Evolutionary conservation across 2,797 vertebrate genomes (phyloP), one percentile per base, ranked within the genome.

Genomic region (Semotilus atromaculatus): DNA sequence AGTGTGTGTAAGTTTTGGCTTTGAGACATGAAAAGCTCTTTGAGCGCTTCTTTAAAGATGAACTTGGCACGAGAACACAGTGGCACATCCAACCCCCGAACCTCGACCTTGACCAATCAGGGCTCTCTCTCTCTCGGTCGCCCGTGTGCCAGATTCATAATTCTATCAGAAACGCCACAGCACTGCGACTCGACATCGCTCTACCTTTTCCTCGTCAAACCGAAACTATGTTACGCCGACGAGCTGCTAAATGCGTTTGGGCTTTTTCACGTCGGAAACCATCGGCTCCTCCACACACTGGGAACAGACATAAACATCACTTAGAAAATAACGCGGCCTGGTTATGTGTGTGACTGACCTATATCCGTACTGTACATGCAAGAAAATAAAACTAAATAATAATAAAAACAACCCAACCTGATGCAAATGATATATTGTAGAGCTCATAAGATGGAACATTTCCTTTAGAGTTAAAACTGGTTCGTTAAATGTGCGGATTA

Each of bases 51-150:
- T 87, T 88, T 88, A 88, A 85, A 85, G 83, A 51, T 80, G 67
- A 85, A 87, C 78, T 87, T 88, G 88, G 89, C 87, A 87, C 40
- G 11, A 62, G 64, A 79, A 85, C 74, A 85, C 73, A 86, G 74
- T 68, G 38, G 71, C 68, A 26, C 23, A 60, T 76, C 84, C 83
- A 72, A 72, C 84, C 55, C 82, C 74, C 78, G 45, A 62, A 81
- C 81, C 79, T 85, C 45, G 64, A 85, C 86, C 83, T 85, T 81
- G 87, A 89, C 85, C 84, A 89, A 88, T 89, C 86, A 84, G 83
- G 80, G 80, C 78, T 86, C 80, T 76, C 68, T 23, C 21, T 5
- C 26, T n/a, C n/a, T n/a, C n/a, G n/a, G n/a, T n/a, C n/a, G n/a
- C n/a, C n/a, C n/a, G n/a, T n/a, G n/a, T n/a, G n/a, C n/a, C n/a